A percentile compares a stretch with the other conserved stretches of the same genome.
Conservation (phyloP, 1,140 invertebrate genomes). For the Ladona fulva region DNA sequence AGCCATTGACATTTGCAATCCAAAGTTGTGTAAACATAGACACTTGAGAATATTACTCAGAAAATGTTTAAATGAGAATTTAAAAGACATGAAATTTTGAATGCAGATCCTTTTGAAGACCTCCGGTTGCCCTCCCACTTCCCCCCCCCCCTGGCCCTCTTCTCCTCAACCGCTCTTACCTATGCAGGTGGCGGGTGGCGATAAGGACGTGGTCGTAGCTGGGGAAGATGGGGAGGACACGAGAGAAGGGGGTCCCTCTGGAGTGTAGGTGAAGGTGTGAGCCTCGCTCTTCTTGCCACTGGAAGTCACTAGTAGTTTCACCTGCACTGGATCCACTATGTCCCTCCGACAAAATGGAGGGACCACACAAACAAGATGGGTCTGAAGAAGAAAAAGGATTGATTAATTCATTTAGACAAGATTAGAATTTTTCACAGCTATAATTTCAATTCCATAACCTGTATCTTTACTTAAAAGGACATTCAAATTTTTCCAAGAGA, state of each 20-base stretch:
- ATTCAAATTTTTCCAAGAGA: no score
- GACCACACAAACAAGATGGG: conserved; percentile 85
- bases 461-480: no score
- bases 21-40: no score
- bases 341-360: conserved; percentile 63
- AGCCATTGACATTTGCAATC: no score
- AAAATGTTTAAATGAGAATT: no score
- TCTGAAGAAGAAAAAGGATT: conserved; percentile 47
- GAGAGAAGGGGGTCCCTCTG: not conserved
- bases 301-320: conserved; percentile 39
- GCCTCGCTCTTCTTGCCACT: conserved; percentile 43
- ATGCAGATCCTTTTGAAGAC: no score
- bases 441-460: no score
- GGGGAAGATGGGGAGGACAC: not conserved
- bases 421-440: conserved; percentile 12
- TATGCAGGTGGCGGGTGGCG: not conserved
- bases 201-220: not conserved
- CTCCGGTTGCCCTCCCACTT: not conserved
- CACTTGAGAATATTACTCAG: no score
- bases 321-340: conserved; percentile 30
- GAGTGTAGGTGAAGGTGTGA: conserved; percentile 38
- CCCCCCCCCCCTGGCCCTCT: not conserved
- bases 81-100: no score
- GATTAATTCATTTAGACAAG: conserved; percentile 2
- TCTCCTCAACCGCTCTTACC: not conserved